Base-by-base conservation (phyloP, 2,113 vertebrate species). In the Megaptera novaeangliae region DNA sequence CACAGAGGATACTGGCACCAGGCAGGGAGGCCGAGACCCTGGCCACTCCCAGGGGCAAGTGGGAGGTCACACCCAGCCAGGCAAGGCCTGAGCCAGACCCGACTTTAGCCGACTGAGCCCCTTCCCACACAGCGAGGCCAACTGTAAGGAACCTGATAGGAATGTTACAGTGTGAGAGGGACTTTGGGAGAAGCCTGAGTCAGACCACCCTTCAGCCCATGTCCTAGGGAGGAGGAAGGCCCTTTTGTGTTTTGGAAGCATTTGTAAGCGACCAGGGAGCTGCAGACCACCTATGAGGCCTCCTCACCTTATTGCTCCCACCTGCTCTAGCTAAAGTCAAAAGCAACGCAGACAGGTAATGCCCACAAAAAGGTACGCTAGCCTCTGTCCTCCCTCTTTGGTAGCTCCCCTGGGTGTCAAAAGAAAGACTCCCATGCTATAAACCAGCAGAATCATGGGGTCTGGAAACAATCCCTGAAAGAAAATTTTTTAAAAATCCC, bases 381-480 rank as follows among this genome's bases (percentile, higher is more conserved):
- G 41, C 59, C 18, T 84, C 66, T 81, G 36, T 41, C 31, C 18
- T 75, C 21, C 34, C 1, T 18, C 23, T 36, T 15, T 8, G 21
- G 1, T 49, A 3, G 75, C 69, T 41, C 41, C 39, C 46, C 31
- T 55, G 2, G 46, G 4, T 71, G 21, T 88, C 88, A 34, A 59
- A 49, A 75, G 44, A 71, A 92, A 95, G 46, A 57, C 5, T 74
- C 41, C 64, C 63, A 17, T 75, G 59, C 52, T 80, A 63, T 55
- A 82, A 77, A 14, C 18, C 52, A 75, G 68, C n/a, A 59, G 15
- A 25, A 81, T 74, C 75, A 2, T 4, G 31, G 34, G 25, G 21
- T 83, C 41, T 83, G 63, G 63, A 92, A 80, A 81, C 18, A 77
- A 92, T 41, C 25, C 25, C 61, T 29, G 46, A 49, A 27, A 80